Base-by-base conservation (phyloP, 1,140 invertebrate species). In the Asbolus verrucosus region DNA sequence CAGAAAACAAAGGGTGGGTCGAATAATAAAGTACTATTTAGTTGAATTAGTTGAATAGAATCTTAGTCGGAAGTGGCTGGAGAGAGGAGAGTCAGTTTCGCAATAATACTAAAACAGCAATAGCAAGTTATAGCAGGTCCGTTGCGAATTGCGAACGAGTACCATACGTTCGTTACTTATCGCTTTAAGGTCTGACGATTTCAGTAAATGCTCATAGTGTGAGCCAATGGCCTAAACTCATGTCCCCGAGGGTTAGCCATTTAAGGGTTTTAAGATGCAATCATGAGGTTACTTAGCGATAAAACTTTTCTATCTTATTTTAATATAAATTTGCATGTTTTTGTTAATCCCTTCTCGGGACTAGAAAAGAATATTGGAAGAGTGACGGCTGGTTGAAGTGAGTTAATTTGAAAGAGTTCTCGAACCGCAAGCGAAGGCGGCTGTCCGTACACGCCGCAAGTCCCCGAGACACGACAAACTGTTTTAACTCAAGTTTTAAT, bases 271-370 rank as follows among this genome's bases (percentile, higher is more conserved):
- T 46, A 65, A 65, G 62, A 61, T 30, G 60, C 54, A 72, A 72
- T 72, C 61, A 41, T 30, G 50, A 38, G 60, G 54, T 68, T 65
- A 72, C 43, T 13, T 19, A 8, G 59, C 73, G 74, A 75, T 72
- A 65, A 77, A 77, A 80, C 67, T 77, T 80, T 79, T 75, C 72
- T 71, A 75, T 75, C 69, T 71, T 76, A 75, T 77, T 78, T 78
- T 78, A 79, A 79, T 78, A 79, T 77, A 78, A 79, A 80, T 80
- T 80, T 79, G 78, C 79, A 80, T 78, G 78, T 79, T 80, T 77
- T 79, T 79, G 76, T 78, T 79, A 79, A 80, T 79, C 78, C 75
- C 69, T 69, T 59, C 63, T 46, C 21, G 70, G 71, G 71, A 72
- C 61, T 65, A 70, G 46, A 67, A 76, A 76, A 76, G 75, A 78